Conservation (phyloP, 2,113 vertebrate species). For the Otolemur garnettii region DNA sequence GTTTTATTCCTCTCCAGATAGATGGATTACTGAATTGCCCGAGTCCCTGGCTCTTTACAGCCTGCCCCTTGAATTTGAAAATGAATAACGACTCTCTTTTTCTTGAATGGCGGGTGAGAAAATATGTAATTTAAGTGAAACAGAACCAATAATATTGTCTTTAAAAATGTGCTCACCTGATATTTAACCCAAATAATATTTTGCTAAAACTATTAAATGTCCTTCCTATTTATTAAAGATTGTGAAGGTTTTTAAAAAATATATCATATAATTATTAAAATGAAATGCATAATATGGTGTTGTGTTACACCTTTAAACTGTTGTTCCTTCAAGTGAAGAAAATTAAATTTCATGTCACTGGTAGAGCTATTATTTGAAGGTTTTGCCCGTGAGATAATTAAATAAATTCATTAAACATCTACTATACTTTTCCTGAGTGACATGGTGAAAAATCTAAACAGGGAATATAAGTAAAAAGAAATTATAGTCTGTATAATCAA, state of each 20-base stretch:
- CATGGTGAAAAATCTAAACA: background rate
- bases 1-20: conserved; percentile 85
- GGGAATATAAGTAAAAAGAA: background rate
- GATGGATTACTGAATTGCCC: conserved; percentile 82
- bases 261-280: conserved; percentile 28
- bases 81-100: conserved; percentile 73
- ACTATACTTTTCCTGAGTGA: background rate
- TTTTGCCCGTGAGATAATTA: background rate
- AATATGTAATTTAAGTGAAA: conserved; percentile 63
- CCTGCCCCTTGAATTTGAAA: conserved; percentile 79
- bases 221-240: background rate
- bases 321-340: background rate
- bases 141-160: conserved; percentile 35
- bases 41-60: conserved; percentile 78
- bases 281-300: background rate
- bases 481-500: background rate
- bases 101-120: conserved; percentile 55
- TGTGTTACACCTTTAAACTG: background rate
- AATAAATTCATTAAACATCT: background rate
- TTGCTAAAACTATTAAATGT: background rate
- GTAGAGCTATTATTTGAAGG: background rate
- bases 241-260: background rate
- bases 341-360: background rate
- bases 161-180: background rate
- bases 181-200: conserved; percentile 22